Percentiles rank a stretch among this genome's conserved stretches.
These are phyloP conservation scores for Sitophilus oryzae DNA, from an alignment of 1,140 invertebrate species.

Conservation along the genomic window DNA sequence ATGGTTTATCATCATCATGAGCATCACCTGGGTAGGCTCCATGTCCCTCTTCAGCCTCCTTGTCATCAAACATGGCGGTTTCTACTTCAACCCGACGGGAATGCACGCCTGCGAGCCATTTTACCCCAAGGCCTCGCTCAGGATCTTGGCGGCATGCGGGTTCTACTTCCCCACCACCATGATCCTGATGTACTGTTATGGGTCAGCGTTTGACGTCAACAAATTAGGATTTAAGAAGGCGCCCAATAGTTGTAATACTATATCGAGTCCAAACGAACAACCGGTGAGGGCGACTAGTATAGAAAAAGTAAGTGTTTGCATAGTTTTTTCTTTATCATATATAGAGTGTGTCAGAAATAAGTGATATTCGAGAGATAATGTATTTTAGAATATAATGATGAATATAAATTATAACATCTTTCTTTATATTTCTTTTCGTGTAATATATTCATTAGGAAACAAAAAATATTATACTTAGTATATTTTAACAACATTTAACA, in stretches of 20 bases:
- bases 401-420: too few species aligned
- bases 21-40: slow-evolving; percentile 74
- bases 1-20: slow-evolving; percentile 68
- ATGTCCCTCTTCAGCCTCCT: slow-evolving; percentile 72
- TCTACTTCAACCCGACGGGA: slow-evolving; percentile 79
- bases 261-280: slow-evolving; percentile 40
- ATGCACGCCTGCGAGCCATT: slow-evolving; percentile 81
- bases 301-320: slow-evolving; percentile 54
- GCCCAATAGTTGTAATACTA: slow-evolving; percentile 38
- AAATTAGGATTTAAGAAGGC: slow-evolving; percentile 63
- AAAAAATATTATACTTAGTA: too few species aligned
- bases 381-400: too few species aligned
- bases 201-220: slow-evolving; percentile 79
- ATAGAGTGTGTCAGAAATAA: too few species aligned
- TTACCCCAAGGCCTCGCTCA: slow-evolving; percentile 65
- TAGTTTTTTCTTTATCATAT: too few species aligned
- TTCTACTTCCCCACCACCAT: slow-evolving; percentile 85
- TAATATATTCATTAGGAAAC: too few species aligned
- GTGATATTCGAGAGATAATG: too few species aligned
- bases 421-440: too few species aligned
- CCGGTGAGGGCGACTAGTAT: slow-evolving; percentile 43
- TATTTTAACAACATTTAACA: too few species aligned
- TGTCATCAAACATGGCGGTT: slow-evolving; percentile 72
- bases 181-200: slow-evolving; percentile 85
- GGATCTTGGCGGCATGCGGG: slow-evolving; percentile 75